Evolutionary conservation across 2,888 invertebrate genomes (phyloP).

Genomic region (Acrocera orbiculus): DNA sequence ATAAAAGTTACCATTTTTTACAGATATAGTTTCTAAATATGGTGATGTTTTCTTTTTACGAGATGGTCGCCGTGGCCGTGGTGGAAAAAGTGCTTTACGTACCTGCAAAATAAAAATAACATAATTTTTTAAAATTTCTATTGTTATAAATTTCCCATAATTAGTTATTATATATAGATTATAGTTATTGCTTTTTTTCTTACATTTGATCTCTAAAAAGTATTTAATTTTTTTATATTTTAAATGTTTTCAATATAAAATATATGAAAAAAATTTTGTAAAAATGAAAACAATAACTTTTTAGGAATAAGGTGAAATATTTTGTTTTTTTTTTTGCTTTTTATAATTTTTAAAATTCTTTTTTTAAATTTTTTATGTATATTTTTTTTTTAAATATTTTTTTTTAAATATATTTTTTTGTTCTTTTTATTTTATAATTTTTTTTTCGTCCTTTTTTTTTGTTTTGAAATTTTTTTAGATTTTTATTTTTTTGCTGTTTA

Average conservation of each 20-base stretch:
- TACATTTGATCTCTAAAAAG: too few species aligned
- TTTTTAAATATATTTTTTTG: constrained; percentile 1
- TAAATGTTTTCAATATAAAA: too few species aligned
- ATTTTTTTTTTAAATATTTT: constrained; percentile 3
- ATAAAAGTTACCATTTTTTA: not conserved
- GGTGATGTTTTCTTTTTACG: constrained; percentile 8
- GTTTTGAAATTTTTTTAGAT: not conserved
- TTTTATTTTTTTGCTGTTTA: constrained; percentile 2
- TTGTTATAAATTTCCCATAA: too few species aligned
- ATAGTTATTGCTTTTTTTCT: too few species aligned
- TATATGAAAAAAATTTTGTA: not conserved
- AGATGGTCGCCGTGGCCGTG: constrained; percentile 35
- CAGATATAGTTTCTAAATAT: too few species aligned
- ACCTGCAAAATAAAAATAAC: constrained; percentile 30
- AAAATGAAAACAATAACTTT: not conserved
- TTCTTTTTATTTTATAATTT: constrained; percentile 3
- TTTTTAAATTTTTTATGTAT: constrained; percentile 1
- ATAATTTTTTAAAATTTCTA: not conserved
- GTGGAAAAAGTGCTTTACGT: constrained; percentile 49
- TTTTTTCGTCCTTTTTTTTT: constrained; percentile 4
- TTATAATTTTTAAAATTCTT: not conserved
- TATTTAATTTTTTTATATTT: not conserved
- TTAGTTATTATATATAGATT: too few species aligned
- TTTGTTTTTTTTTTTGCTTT: constrained; percentile 1
- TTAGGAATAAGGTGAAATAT: not conserved